Evolutionary conservation across 2,888 invertebrate genomes (phyloP), one percentile per base, ranked within the genome.

Genomic region (Boloria euphrosyne): DNA sequence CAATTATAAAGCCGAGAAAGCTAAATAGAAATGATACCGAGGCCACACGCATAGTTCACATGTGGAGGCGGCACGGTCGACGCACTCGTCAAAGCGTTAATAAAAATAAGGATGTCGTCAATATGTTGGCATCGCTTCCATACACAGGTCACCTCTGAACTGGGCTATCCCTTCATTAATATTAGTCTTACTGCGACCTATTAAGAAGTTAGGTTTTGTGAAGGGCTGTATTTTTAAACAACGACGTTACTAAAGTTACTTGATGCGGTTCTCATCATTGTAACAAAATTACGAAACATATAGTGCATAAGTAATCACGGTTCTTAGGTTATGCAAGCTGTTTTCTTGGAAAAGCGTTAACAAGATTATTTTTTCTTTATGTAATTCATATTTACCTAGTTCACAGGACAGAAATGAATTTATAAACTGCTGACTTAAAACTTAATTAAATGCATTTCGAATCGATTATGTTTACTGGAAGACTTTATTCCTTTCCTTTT

Each of bases 91-190:
- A 80, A 76, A 82, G 81, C 82, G 83, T 83, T 84, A 89, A 89
- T 90, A 89, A 87, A 91, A 90, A 91, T 89, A 91, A 90, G 91
- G 91, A 91, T 91, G 91, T 87, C 90, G 91, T 91, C 91, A 91
- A 90, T 89, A 83, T 81, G 82, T 90, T 91, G 90, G 91, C 90
- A 89, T 83, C 88, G 81, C 74, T 77, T 69, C 83, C 65, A 82
- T 84, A 76, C 81, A 80, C 82, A 85, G 86, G 86, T 89, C 89
- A 87, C 86, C 87, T 86, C 85, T 77, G 49, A 59, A 71, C 74
- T 77, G 80, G 80, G 79, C 73, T 80, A 80, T 74, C 80, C 81
- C 76, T 22, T 52, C n/a, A 52, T 31, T 49, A 57, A 22, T 4
- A 44, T 43, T 55, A 10, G 17, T 44, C 14, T 16, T 16, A 49